Percentiles rank a stretch among this genome's conserved stretches.
These are phyloP conservation scores for Athene cunicularia DNA, from an alignment of 2,113 vertebrate species.

Conservation along the genomic window DNA sequence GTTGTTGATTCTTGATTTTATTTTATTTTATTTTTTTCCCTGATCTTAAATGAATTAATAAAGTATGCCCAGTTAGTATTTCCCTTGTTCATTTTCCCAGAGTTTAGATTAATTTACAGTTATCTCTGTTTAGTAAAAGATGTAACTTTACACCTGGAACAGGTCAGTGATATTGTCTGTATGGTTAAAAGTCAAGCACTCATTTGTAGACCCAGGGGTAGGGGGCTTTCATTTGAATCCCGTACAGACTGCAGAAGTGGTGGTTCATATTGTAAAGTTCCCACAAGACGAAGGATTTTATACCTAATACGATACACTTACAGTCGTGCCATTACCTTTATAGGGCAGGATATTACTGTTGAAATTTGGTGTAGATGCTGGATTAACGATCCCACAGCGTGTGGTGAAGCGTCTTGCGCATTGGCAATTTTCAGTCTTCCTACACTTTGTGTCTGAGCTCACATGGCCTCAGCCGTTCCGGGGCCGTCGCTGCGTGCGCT, in stretches of 20 bases:
- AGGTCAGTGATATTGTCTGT: not conserved
- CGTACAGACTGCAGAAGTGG: not conserved
- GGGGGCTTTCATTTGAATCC: not conserved
- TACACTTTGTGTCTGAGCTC: not conserved
- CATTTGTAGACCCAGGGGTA: not conserved
- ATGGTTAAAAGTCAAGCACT: not conserved
- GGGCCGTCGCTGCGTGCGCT: not conserved
- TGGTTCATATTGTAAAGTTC: not conserved
- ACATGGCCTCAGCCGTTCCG: not conserved
- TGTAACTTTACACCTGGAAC: not conserved
- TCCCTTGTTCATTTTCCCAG: not conserved
- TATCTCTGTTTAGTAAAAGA: not conserved
- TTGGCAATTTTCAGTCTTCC: not conserved
- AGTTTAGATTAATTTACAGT: not conserved
- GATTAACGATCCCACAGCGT: not conserved
- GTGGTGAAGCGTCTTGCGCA: not conserved
- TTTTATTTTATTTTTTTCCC: not conserved
- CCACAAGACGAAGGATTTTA: not conserved
- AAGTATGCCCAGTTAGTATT: not conserved
- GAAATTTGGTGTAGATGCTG: not conserved
- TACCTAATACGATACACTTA: not conserved
- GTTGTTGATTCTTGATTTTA: not conserved
- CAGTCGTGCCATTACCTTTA: not conserved
- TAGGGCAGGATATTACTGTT: not conserved
- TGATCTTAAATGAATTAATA: not conserved